Evolutionary conservation across 1,140 invertebrate species (phyloP).

Genomic region (Cyclina sinensis): DNA sequence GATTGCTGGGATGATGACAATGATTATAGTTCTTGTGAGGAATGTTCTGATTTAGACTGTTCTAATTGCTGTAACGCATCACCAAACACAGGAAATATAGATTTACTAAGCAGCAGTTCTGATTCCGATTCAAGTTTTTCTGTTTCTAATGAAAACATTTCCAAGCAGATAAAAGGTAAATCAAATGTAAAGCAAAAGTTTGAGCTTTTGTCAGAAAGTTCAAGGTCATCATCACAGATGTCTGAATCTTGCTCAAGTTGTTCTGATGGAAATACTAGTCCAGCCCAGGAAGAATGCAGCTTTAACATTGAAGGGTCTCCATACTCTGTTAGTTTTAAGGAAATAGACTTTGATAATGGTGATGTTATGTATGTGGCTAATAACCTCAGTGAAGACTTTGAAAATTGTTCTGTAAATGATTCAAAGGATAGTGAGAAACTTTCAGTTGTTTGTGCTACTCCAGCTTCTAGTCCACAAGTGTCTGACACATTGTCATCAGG

Average conservation of each 20-base stretch:
- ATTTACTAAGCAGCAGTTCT: slow-evolving; percentile 16
- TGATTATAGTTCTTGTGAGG: slow-evolving; percentile 22
- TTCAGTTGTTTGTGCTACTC: neutral
- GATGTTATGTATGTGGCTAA: slow-evolving; percentile 65
- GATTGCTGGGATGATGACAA: neutral
- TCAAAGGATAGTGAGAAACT: neutral
- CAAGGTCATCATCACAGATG: neutral
- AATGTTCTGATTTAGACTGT: slow-evolving; percentile 47
- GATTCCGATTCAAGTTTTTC: slow-evolving; percentile 1
- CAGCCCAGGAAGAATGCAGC: neutral
- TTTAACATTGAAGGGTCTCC: neutral
- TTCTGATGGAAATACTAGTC: neutral
- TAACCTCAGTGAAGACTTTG: neutral
- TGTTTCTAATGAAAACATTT: neutral
- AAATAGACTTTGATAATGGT: slow-evolving; percentile 64
- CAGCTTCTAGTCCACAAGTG: slow-evolving; percentile 27
- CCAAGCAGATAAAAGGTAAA: neutral
- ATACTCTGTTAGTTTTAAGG: slow-evolving; percentile 59
- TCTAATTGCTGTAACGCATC: slow-evolving; percentile 40
- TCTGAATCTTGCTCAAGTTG: neutral
- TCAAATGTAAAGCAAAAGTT: no score
- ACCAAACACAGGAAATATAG: slow-evolving; percentile 35
- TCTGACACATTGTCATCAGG: neutral
- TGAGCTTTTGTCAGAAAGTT: neutral
- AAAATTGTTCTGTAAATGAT: neutral